Evolutionary conservation across 1,140 invertebrate species (phyloP).

Genomic region (Platyura marginata): DNA sequence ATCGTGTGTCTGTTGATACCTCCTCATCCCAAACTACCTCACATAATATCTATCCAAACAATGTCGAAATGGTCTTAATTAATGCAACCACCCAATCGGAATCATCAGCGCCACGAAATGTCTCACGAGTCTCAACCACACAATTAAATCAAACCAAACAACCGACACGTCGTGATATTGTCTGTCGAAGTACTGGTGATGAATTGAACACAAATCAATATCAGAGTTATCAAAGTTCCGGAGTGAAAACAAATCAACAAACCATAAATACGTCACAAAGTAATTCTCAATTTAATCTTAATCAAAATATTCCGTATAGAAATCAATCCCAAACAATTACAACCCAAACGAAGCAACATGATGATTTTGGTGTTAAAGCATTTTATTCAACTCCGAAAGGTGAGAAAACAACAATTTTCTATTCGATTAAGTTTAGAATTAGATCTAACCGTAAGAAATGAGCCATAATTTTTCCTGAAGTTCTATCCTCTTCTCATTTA

Average conservation of each 20-base stretch:
- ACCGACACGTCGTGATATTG: slow-evolving; percentile 14
- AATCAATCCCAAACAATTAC: not conserved
- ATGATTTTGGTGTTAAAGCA: too few relatives aligned
- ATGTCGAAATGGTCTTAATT: slow-evolving; percentile 1
- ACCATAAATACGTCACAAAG: not conserved
- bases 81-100: not conserved
- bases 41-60: not conserved
- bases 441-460: too few relatives aligned
- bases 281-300: not conserved
- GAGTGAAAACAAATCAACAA: not conserved
- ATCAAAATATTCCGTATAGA: not conserved
- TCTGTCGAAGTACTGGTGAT: slow-evolving; percentile 21
- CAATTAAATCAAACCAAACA: slow-evolving; percentile 14
- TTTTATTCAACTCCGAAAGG: not conserved
- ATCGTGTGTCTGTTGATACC: not conserved
- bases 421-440: too few relatives aligned
- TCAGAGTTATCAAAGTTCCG: not conserved
- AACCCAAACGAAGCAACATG: too few relatives aligned
- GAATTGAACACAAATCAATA: slow-evolving; percentile 11
- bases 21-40: not conserved
- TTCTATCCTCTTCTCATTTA: too few relatives aligned
- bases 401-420: too few relatives aligned
- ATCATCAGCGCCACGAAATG: not conserved
- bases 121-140: slow-evolving; percentile 6
- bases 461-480: too few relatives aligned